Evolutionary conservation across 2,888 invertebrate genomes (phyloP).

Genomic region (Cryptocheilus praepositus): DNA sequence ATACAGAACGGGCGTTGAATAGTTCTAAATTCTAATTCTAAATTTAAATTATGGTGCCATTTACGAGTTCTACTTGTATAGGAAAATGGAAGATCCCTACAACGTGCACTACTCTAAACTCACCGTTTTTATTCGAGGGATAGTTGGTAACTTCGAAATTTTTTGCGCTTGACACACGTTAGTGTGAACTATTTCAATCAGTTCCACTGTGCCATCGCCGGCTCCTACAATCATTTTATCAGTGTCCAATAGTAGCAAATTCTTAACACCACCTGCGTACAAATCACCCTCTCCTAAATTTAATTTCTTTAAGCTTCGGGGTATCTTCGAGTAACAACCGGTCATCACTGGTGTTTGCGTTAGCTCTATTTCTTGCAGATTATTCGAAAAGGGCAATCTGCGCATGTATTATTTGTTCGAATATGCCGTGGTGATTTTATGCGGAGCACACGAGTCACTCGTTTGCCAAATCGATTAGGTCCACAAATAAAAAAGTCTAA

Average conservation of each 20-base stretch:
- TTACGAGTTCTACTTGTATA: too few relatives aligned
- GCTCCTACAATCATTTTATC: conserved; percentile 85
- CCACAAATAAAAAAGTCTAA: too few relatives aligned
- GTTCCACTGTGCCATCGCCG: conserved; percentile 89
- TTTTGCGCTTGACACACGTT: conserved; percentile 35
- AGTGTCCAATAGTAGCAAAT: conserved; percentile 79
- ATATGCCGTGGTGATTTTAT: not conserved
- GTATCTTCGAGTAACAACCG: conserved; percentile 82
- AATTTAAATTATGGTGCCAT: too few relatives aligned
- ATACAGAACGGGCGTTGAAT: too few relatives aligned
- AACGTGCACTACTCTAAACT: too few relatives aligned
- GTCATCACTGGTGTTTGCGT: conserved; percentile 78
- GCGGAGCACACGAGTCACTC: too few relatives aligned
- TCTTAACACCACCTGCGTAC: conserved; percentile 80
- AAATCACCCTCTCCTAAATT: conserved; percentile 78
- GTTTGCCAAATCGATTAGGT: too few relatives aligned
- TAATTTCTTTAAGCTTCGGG: conserved; percentile 76
- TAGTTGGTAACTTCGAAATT: conserved; percentile 73
- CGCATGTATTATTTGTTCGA: conserved; percentile 50
- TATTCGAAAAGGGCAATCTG: conserved; percentile 74
- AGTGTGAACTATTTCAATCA: conserved; percentile 77
- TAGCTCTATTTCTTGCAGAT: conserved; percentile 73
- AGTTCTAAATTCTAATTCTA: too few relatives aligned
- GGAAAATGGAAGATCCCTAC: too few relatives aligned
- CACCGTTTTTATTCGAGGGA: conserved; percentile 75